These are phyloP conservation scores for Rhynchonycteris naso DNA, from an alignment of 2,797 vertebrate species.

Conservation along the genomic window DNA sequence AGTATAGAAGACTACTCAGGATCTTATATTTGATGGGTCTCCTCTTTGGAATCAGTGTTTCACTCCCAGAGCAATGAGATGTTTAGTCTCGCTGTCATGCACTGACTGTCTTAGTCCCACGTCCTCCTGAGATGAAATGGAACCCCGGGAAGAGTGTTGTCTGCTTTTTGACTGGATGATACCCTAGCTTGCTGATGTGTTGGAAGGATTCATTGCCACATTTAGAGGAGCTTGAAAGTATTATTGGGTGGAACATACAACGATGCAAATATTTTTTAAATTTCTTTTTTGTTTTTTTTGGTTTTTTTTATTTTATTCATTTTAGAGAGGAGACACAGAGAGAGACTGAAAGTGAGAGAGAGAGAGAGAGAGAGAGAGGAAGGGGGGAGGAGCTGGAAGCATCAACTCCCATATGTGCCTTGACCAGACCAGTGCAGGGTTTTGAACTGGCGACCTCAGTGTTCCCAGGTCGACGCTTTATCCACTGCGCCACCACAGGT, in stretches of 20 bases:
- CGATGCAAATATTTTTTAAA: not conserved
- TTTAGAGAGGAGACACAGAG: too few relatives aligned
- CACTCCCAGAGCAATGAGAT: not conserved
- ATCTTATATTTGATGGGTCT: not conserved
- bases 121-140: not conserved
- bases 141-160: not conserved
- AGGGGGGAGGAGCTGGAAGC: too few relatives aligned
- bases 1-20: not conserved
- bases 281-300: not conserved
- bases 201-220: not conserved
- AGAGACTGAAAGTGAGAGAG: too few relatives aligned
- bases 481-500: too few relatives aligned
- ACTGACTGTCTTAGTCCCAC: not conserved
- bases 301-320: too few relatives aligned
- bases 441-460: too few relatives aligned
- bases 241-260: constrained; percentile 14
- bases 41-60: not conserved
- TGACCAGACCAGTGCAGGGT: too few relatives aligned
- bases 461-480: too few relatives aligned
- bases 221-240: not conserved
- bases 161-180: not conserved
- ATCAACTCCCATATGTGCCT: too few relatives aligned
- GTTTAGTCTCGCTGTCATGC: not conserved
- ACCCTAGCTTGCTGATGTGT: not conserved
- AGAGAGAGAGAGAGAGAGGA: too few relatives aligned